Base-by-base conservation (phyloP, 2,888 invertebrate species). In the Ochropleura leucogaster region DNA sequence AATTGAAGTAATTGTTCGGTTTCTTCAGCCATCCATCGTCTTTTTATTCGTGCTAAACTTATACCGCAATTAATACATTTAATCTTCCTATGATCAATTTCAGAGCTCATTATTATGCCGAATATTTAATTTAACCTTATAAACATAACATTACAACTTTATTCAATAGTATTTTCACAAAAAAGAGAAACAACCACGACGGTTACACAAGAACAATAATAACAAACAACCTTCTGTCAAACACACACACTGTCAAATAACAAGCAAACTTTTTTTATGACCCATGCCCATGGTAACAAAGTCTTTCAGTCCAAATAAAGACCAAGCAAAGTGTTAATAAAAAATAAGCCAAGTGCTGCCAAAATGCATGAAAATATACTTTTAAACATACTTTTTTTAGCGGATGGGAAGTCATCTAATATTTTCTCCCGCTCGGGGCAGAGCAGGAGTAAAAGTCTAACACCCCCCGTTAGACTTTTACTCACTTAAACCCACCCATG, bases 31-130 rank as follows among this genome's bases (percentile, higher is more conserved):
- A 77, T 16, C 77, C 63, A 64, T 42, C 9, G 30, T 60, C 64
- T 70, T 59, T 10, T 51, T 12, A 42, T 0, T 30, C 77, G 49
- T n/a, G 5, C 10, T 14, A 64, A 0, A 1, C 12, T 0, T 44
- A 77, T 1, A 30, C 77, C 71, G 16, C 78, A 77, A 60, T 77
- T 77, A 18, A 77, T 30, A 16, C 77, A 77, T 77, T 47, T 51
- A 10, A 30, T 16, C n/a, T 6, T 1, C 6, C 6, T 10, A 46
- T 5, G n/a, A 46, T 12, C 9, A 66, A 1, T 51, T 18, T 14
- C 14, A 0, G 67, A 46, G 42, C 47, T 30, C 77, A 77, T 77
- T 77, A 64, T 51, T 46, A 16, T 20, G 10, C 6, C 6, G 5
- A 51, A 63, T 40, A 62, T 10, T 20, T 40, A 10, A 12, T 60